Evolutionary conservation across 2,113 vertebrate genomes (phyloP).

Genomic region (Alaudala cheleensis): DNA sequence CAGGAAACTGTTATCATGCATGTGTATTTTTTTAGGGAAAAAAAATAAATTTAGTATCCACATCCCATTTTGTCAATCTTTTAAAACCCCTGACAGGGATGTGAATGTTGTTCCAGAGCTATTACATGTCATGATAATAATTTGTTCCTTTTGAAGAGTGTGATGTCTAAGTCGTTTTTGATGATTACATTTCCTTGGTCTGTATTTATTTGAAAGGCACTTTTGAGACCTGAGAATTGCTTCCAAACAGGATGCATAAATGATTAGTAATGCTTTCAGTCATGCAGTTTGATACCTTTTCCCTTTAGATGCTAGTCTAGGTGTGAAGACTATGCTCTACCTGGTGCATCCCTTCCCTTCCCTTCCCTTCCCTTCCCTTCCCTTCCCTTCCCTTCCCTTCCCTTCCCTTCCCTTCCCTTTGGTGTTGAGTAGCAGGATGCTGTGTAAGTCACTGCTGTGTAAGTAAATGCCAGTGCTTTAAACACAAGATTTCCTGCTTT

Average conservation of each 20-base stretch:
- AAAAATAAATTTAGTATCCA: background rate
- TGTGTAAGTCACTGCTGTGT: background rate
- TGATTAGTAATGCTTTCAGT: constrained; percentile 23
- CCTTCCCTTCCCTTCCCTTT: background rate
- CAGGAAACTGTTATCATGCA: background rate
- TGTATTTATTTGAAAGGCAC: background rate
- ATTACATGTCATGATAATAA: background rate
- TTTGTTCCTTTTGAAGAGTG: constrained; percentile 50
- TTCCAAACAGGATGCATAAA: constrained; percentile 39
- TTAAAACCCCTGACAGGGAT: background rate
- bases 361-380: no score
- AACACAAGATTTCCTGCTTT: background rate
- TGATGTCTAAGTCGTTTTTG: background rate
- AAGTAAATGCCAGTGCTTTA: background rate
- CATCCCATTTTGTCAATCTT: background rate
- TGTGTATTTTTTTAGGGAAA: background rate
- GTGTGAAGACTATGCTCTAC: background rate
- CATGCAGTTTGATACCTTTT: background rate
- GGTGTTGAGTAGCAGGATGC: background rate
- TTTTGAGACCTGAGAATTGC: constrained; percentile 46
- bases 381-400: no score
- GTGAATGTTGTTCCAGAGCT: constrained; percentile 4
- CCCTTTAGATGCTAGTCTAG: background rate
- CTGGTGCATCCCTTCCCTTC: background rate
- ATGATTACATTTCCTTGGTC: constrained; percentile 28